Evolutionary conservation across 1,140 invertebrate species (phyloP).

Genomic region (Epicauta chinensis): DNA sequence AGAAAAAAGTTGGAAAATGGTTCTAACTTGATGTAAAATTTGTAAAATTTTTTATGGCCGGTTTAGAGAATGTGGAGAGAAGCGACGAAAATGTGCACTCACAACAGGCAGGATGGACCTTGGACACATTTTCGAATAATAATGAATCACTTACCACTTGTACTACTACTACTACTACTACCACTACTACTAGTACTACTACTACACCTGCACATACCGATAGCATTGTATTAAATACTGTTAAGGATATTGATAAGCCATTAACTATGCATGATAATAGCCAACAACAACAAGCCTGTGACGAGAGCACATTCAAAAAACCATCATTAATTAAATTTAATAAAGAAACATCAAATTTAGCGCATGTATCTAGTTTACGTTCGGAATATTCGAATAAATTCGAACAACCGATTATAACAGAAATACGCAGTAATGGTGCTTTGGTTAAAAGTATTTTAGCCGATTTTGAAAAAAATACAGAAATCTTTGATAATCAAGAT

Average conservation of each 20-base stretch:
- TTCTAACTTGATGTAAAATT: constrained; percentile 29
- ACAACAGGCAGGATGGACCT: constrained; percentile 42
- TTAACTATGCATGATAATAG: constrained; percentile 18
- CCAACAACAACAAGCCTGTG: constrained; percentile 10
- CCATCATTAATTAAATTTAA: constrained; percentile 18
- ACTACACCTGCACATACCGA: constrained; percentile 33
- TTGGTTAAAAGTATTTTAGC: constrained; percentile 35
- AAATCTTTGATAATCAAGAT: constrained; percentile 2
- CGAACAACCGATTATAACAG: constrained; percentile 22
- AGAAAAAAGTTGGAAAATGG: constrained; percentile 1
- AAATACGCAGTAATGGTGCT: constrained; percentile 34
- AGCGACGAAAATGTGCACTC: constrained; percentile 39
- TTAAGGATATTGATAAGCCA: constrained; percentile 22
- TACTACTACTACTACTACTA: no score
- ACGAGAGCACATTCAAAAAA: constrained; percentile 22
- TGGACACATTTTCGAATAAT: constrained; percentile 37
- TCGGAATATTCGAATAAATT: constrained; percentile 29
- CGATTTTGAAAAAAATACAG: constrained; percentile 34
- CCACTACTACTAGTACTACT: no score
- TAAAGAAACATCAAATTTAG: constrained; percentile 23
- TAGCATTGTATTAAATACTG: constrained; percentile 34
- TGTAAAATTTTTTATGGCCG: constrained; percentile 41
- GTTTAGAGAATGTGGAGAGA: constrained; percentile 39
- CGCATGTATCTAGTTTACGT: constrained; percentile 27
- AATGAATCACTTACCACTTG: constrained; percentile 29